A percentile compares a stretch with the other conserved stretches of the same genome.
These are phyloP conservation scores for Lasius platythorax DNA, from an alignment of 2,888 invertebrate genomes.

Conservation along the genomic window DNA sequence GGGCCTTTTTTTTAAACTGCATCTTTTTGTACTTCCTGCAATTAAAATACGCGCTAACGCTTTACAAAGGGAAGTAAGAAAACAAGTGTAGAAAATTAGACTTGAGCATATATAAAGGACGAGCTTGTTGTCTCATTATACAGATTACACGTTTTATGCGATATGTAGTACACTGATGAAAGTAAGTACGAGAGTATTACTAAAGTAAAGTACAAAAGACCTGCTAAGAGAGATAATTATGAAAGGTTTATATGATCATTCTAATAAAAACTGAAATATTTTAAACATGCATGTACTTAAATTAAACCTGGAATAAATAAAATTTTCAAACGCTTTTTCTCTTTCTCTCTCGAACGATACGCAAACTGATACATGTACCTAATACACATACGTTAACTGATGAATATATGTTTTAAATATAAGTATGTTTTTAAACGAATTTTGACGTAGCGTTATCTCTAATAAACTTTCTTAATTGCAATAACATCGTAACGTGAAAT, in stretches of 20 bases:
- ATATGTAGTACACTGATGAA: slow-evolving; percentile 1
- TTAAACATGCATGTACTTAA: not conserved
- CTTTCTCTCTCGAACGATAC: not conserved
- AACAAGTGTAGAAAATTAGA: slow-evolving; percentile 20
- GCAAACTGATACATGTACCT: not conserved
- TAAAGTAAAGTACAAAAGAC: not conserved
- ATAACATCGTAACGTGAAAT: not conserved
- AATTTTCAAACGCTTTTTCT: slow-evolving; percentile 3
- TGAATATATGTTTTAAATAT: slow-evolving; percentile 4
- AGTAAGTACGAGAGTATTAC: not conserved
- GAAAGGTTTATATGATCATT: slow-evolving; percentile 1
- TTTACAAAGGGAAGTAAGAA: slow-evolving; percentile 23
- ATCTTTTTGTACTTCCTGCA: not conserved
- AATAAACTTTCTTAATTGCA: not conserved
- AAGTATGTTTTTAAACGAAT: not conserved
- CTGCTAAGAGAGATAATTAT: not conserved
- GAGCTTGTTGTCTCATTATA: slow-evolving; percentile 21
- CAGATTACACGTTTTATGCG: slow-evolving; percentile 20
- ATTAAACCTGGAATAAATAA: not conserved
- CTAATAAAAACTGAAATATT: not conserved
- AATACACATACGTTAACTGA: not conserved
- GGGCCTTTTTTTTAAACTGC: not conserved
- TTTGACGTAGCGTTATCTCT: not conserved
- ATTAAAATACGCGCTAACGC: slow-evolving; percentile 31
- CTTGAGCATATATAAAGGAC: slow-evolving; percentile 3